Percentiles rank a stretch among this genome's conserved stretches.
These are phyloP conservation scores for Lasius fuliginosus DNA, from an alignment of 2,888 invertebrate genomes.

Conservation along the genomic window DNA sequence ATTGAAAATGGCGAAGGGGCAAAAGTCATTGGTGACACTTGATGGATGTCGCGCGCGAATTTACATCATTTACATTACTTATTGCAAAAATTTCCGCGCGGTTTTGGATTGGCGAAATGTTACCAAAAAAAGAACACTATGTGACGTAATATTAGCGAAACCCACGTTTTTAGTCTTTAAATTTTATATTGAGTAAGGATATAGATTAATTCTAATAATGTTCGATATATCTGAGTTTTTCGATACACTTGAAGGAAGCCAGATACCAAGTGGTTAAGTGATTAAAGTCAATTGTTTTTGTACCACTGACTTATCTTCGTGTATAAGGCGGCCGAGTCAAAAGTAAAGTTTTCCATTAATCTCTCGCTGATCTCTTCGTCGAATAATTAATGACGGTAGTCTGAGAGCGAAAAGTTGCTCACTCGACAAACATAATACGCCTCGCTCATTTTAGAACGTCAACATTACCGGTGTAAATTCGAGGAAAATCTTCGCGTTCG, in stretches of 20 bases:
- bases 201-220: neutral
- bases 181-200: neutral
- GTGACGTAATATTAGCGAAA: neutral
- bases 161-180: neutral
- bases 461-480: constrained; percentile 13
- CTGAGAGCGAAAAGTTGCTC: constrained; percentile 3
- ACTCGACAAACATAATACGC: constrained; percentile 13
- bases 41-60: neutral
- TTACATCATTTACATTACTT: neutral
- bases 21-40: neutral
- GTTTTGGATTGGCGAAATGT: neutral
- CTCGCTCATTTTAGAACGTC: neutral
- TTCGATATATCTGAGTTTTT: neutral
- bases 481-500: constrained; percentile 29
- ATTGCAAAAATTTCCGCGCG: neutral
- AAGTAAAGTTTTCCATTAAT: constrained; percentile 10
- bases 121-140: neutral
- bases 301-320: neutral
- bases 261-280: neutral
- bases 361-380: constrained; percentile 23
- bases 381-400: constrained; percentile 14
- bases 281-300: constrained; percentile 1
- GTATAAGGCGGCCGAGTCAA: neutral
- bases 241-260: neutral
- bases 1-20: neutral